Evolutionary conservation across 2,797 vertebrate species (phyloP).

Genomic region (Rhinogobio ventralis): DNA sequence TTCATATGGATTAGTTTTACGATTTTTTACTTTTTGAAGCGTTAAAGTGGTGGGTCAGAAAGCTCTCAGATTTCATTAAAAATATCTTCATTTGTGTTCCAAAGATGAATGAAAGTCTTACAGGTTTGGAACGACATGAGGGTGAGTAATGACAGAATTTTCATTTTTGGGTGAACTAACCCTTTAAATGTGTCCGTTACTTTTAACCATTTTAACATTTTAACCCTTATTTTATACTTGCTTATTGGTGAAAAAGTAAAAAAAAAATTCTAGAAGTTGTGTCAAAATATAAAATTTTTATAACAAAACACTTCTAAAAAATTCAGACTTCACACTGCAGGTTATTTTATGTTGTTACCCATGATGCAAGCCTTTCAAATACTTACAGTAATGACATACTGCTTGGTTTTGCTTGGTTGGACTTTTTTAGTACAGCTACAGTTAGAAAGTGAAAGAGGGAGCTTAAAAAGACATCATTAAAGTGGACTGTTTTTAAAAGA

Average conservation of each 20-base stretch:
- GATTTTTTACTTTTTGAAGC: neutral
- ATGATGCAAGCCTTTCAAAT: constrained; percentile 74
- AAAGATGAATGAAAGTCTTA: neutral
- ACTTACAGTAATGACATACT: constrained; percentile 58
- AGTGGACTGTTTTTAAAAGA: constrained; percentile 16
- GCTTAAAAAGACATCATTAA: constrained; percentile 25
- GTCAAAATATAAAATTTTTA: neutral
- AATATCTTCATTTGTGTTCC: too few species aligned
- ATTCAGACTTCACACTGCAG: neutral
- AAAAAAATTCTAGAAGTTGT: neutral
- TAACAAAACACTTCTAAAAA: neutral
- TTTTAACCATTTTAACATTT: constrained; percentile 8
- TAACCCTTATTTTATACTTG: neutral
- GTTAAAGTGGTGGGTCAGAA: neutral
- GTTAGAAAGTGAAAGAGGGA: constrained; percentile 3
- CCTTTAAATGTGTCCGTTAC: neutral
- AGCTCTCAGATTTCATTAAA: too few species aligned
- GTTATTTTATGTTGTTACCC: constrained; percentile 48
- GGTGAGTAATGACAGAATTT: too few species aligned
- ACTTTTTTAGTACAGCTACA: constrained; percentile 1
- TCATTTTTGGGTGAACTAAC: too few species aligned
- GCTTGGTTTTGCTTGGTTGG: neutral
- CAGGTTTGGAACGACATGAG: neutral
- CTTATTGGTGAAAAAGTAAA: neutral
- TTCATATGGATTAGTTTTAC: neutral